A percentile compares a stretch with the other conserved stretches of the same genome.
phyloP scores from a whole-genome alignment of 2,888 invertebrate genomes.

The Cheiracanthium punctorium region DNA sequence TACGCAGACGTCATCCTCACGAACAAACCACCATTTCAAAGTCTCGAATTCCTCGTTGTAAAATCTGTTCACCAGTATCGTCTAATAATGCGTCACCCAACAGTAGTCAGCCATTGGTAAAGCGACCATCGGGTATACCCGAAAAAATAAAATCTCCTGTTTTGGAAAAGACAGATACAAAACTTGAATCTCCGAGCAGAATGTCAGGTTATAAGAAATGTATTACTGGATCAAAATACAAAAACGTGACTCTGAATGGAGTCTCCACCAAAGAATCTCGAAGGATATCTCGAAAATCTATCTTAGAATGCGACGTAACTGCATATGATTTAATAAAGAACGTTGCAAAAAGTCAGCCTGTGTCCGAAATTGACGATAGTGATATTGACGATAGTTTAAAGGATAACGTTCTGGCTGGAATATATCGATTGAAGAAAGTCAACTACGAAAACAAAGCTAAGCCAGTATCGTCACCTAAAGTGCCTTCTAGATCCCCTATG shows the following conservation, averaged over 20 bases:
- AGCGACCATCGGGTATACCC: conserved; percentile 24
- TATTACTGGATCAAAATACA: conserved; percentile 38
- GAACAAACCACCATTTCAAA: conserved; percentile 27
- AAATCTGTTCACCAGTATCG: conserved; percentile 31
- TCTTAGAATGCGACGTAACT: conserved; percentile 72
- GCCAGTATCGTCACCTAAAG: not conserved
- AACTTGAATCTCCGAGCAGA: conserved; percentile 40
- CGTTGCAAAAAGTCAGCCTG: conserved; percentile 42
- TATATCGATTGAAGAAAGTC: conserved; percentile 28
- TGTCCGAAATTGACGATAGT: conserved; percentile 62
- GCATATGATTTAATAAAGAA: conserved; percentile 70
- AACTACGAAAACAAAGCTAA: conserved; percentile 44
- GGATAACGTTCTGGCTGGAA: conserved; percentile 59
- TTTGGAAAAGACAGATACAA: conserved; percentile 34
- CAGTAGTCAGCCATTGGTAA: conserved; percentile 21
- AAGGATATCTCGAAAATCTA: conserved; percentile 69
- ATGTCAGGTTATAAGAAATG: conserved; percentile 65
- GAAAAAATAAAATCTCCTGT: conserved; percentile 44
- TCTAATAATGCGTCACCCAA: conserved; percentile 27
- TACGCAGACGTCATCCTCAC: conserved; percentile 31
- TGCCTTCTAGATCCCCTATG: conserved; percentile 20
- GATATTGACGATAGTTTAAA: conserved; percentile 67
- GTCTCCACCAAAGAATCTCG: conserved; percentile 36
- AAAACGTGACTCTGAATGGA: conserved; percentile 16
- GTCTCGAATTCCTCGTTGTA: conserved; percentile 40